Conservation (phyloP, 2,888 invertebrate genomes). For the Conops quadrifasciatus region DNA sequence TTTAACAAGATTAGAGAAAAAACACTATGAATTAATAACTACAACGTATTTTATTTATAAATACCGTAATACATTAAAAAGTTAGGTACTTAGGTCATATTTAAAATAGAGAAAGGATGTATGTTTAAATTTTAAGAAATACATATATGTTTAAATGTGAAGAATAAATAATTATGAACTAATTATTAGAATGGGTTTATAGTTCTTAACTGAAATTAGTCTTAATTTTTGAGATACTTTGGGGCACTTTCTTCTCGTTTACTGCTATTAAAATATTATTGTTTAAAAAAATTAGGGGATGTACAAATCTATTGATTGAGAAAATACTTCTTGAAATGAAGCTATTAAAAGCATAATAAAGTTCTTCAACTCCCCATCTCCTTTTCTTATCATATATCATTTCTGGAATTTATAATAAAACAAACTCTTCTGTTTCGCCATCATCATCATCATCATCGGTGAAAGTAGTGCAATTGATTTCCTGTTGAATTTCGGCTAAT, state of each 20-base stretch:
- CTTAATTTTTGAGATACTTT: conserved; percentile 56
- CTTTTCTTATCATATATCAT: background rate
- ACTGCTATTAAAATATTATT: background rate
- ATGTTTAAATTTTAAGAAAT: too few species aligned
- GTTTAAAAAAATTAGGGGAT: too few species aligned
- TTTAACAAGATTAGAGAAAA: too few species aligned
- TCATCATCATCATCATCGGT: conserved; percentile 74
- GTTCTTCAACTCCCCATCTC: conserved; percentile 11
- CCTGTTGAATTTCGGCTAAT: conserved; percentile 68
- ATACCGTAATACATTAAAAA: conserved; percentile 13
- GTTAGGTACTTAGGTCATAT: conserved; percentile 1
- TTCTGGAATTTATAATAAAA: conserved; percentile 68
- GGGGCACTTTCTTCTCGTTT: conserved; percentile 28
- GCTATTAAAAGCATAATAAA: background rate
- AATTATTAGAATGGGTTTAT: background rate
- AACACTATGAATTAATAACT: too few species aligned
- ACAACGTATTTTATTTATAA: conserved; percentile 2
- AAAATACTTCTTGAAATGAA: background rate
- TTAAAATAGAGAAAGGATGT: background rate
- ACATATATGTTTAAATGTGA: too few species aligned
- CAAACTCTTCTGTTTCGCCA: conserved; percentile 78
- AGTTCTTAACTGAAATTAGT: conserved; percentile 47
- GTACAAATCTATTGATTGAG: too few species aligned
- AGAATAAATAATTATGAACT: conserved; percentile 5
- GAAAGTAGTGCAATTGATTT: conserved; percentile 66